Evolutionary conservation across 2,888 invertebrate genomes (phyloP).

Genomic region (Drosophila imparisetae): DNA sequence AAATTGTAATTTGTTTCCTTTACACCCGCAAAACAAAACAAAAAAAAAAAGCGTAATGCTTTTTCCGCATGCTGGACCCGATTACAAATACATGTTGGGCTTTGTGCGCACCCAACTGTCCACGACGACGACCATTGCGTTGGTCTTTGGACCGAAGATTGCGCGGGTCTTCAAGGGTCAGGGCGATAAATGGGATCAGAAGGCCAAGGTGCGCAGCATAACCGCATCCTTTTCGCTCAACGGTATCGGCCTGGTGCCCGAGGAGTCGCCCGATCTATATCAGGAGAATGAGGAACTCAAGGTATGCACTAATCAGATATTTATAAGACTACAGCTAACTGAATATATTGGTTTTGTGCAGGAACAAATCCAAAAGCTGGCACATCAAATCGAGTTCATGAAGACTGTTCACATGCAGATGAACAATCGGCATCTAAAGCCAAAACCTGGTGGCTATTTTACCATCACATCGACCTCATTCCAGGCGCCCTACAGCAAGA

Average conservation of each 20-base stretch:
- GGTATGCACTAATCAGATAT: slow-evolving; percentile 84
- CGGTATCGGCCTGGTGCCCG: slow-evolving; percentile 93
- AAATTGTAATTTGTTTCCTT: neutral
- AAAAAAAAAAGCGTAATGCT: slow-evolving; percentile 89
- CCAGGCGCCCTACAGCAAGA: slow-evolving; percentile 84
- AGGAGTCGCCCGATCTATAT: slow-evolving; percentile 93
- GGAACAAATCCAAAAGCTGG: slow-evolving; percentile 96
- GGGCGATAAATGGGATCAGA: slow-evolving; percentile 95
- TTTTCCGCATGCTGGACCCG: slow-evolving; percentile 94
- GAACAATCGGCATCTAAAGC: slow-evolving; percentile 94
- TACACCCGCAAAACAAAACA: neutral
- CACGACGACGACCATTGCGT: slow-evolving; percentile 89
- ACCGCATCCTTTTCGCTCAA: slow-evolving; percentile 94
- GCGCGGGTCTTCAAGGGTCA: slow-evolving; percentile 92
- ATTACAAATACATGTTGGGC: slow-evolving; percentile 95
- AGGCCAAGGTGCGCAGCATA: slow-evolving; percentile 92
- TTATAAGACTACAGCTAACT: neutral
- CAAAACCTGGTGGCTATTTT: slow-evolving; percentile 93
- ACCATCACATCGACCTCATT: slow-evolving; percentile 87
- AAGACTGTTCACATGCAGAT: slow-evolving; percentile 97
- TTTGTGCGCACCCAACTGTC: slow-evolving; percentile 96
- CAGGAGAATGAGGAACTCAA: slow-evolving; percentile 96
- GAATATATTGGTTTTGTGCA: slow-evolving; percentile 73
- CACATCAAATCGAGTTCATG: slow-evolving; percentile 96
- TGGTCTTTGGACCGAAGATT: slow-evolving; percentile 87